Percentiles rank a stretch among this genome's conserved stretches.
Conservation (phyloP, 2,113 vertebrate genomes). For the Azemiops feae region DNA sequence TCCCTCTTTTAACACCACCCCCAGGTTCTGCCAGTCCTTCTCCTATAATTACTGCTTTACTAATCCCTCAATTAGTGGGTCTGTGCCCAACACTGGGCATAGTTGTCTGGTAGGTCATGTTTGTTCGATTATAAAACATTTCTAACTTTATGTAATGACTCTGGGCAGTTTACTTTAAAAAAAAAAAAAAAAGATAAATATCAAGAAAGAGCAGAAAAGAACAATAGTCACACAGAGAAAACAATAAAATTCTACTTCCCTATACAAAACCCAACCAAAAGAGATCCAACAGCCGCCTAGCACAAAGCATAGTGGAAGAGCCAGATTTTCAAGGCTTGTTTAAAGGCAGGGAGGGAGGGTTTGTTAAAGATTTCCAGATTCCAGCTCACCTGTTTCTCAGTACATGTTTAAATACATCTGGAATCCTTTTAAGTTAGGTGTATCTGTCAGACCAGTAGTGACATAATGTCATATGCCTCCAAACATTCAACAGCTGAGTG, state of each 20-base stretch:
- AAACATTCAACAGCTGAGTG: neutral
- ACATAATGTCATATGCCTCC: neutral
- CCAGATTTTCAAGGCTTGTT: neutral
- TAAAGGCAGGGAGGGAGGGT: neutral
- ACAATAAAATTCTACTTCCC: neutral
- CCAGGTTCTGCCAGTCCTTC: neutral
- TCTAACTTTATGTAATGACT: neutral
- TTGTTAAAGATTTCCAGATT: neutral
- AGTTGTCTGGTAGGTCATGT: neutral
- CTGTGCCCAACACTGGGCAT: neutral
- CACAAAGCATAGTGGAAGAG: neutral
- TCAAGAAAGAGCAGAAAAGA: neutral
- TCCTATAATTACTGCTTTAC: neutral
- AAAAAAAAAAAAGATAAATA: neutral
- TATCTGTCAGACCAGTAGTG: neutral
- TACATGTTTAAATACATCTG: neutral
- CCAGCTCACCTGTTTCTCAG: neutral
- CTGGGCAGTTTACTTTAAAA: neutral
- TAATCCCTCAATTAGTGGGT: neutral
- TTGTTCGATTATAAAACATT: neutral
- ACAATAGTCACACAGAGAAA: neutral
- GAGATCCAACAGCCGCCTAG: neutral
- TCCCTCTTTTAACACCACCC: neutral
- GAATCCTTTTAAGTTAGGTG: neutral
- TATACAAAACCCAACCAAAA: neutral